phyloP scores from a whole-genome alignment of 1,140 invertebrate genomes.

The Philopotamus ludificatus region DNA sequence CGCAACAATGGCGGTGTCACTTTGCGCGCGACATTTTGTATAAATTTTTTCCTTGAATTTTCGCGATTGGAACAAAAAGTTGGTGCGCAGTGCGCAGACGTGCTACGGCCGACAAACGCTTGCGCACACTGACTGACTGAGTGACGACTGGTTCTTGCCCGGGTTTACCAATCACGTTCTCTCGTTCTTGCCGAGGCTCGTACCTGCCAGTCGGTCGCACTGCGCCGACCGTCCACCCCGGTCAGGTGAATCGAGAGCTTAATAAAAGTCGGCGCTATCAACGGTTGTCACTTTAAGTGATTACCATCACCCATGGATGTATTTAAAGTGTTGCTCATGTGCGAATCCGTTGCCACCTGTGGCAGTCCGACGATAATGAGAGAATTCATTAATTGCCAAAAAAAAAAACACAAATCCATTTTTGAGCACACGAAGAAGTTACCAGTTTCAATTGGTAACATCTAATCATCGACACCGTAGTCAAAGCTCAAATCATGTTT shows the following conservation, averaged over 20 bases:
- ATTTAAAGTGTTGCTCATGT: not conserved
- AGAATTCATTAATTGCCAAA: too few relatives aligned
- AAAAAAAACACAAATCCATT: too few relatives aligned
- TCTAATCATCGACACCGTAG: too few relatives aligned
- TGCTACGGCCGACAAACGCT: constrained; percentile 1
- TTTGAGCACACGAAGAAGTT: too few relatives aligned
- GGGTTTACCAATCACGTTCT: constrained; percentile 12
- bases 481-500: too few relatives aligned
- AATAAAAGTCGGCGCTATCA: too few relatives aligned
- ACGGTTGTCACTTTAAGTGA: too few relatives aligned
- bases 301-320: not conserved
- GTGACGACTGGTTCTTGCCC: constrained; percentile 25
- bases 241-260: too few relatives aligned
- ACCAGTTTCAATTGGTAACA: too few relatives aligned
- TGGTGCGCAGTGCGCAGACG: not conserved
- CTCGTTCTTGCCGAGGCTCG: not conserved
- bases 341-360: not conserved
- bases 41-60: not conserved
- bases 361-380: not conserved
- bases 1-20: not conserved
- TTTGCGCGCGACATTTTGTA: not conserved
- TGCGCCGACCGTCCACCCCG: too few relatives aligned
- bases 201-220: not conserved
- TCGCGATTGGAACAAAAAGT: not conserved
- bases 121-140: constrained; percentile 18